These are phyloP conservation scores for Dryobota labecula DNA, from an alignment of 2,888 invertebrate species.

Conservation along the genomic window DNA sequence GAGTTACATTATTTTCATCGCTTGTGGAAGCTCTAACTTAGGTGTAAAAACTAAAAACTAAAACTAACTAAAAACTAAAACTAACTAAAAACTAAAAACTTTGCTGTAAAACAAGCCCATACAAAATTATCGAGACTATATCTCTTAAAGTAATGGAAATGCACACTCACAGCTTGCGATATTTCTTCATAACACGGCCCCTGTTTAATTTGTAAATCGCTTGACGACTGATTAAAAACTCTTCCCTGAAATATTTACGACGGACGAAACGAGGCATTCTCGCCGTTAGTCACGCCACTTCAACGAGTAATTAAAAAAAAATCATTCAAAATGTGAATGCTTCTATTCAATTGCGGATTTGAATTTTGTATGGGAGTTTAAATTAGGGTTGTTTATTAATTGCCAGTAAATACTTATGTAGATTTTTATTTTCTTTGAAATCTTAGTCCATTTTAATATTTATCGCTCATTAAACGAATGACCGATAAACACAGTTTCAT, in stretches of 20 bases:
- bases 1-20: too few species aligned
- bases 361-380: conserved; percentile 43
- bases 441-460: background rate
- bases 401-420: conserved; percentile 2
- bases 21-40: too few species aligned
- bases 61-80: too few species aligned
- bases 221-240: conserved; percentile 90
- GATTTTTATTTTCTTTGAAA: background rate
- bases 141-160: conserved; percentile 73
- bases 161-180: conserved; percentile 74
- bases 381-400: conserved; percentile 38
- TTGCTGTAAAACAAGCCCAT: too few species aligned
- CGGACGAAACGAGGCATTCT: conserved; percentile 67
- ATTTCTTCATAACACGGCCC: conserved; percentile 89
- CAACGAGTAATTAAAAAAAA: conserved; percentile 66
- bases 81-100: too few species aligned
- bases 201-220: conserved; percentile 91
- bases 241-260: conserved; percentile 88
- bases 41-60: background rate
- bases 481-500: too few species aligned
- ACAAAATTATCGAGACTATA: background rate
- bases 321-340: conserved; percentile 49
- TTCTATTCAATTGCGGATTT: conserved; percentile 56
- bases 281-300: conserved; percentile 62
- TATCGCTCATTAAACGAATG: background rate